Evolutionary conservation across 2,888 invertebrate species (phyloP), one percentile per base, ranked within the genome.

Genomic region (Prenolepis imparis): DNA sequence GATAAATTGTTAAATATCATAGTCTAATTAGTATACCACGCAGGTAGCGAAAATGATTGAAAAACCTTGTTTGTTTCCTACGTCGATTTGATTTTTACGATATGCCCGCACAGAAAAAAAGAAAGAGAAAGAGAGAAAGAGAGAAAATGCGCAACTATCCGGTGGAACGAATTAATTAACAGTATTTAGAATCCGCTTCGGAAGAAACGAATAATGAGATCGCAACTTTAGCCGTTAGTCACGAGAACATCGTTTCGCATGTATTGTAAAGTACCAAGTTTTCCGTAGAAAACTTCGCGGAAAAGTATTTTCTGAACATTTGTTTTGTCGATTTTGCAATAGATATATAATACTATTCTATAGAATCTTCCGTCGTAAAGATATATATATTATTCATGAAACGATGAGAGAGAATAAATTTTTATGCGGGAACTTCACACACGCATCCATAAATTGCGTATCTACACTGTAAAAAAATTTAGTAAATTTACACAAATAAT

Each of bases 371-470:
- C 59, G 15, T 55, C 32, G 18, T 15, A 24, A 52, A 36, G 68
- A 84, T 84, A 82, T 84, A 82, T 84, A 82, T 84, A 70, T 84
- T 84, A 88, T 85, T 84, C 84, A 82, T 55, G 55, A 57, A 28
- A 28, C 1, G 36, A 41, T 12, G 12, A 59, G 73, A 44, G 44
- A 61, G 82, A 82, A 85, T 88, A 28, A 28, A 88, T 86, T 88
- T 88, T 88, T 84, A 73, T 57, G 59, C 57, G n/a, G 68, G 73
- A 5, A 84, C 66, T 52, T 73, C 83, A 15, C 44, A 41, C 88
- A 44, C 8, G 48, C 87, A 91, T 89, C 89, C 41, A 90, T 70
- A 6, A 91, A 80, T 32, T 74, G 86, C 28, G 21, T 18, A 63
- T 28, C n/a, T 24, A n/a, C n/a, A n/a, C n/a, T n/a, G n/a, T n/a